Evolutionary conservation across 35 echinoderm and acorn worm species (phyloP), one percentile per base, ranked within the genome.

Genomic region (Strongylocentrotus purpuratus): DNA sequence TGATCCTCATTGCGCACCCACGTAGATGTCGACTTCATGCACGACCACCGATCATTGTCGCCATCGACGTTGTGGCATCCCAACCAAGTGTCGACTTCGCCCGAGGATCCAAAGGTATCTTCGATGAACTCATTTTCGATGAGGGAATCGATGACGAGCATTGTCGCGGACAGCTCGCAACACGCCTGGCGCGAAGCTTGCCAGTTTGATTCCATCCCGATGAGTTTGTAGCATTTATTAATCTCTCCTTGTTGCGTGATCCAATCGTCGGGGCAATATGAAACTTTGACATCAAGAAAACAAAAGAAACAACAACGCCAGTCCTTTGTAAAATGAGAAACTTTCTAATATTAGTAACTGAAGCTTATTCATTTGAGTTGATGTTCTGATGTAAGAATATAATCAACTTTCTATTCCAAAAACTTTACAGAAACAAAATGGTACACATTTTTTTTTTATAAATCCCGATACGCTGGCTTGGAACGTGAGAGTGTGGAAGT

Each of bases 61-160:
- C 32, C 17, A 15, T 89, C 87, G 87, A 45, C 20, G 28, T 33
- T 86, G 33, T 86, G 33, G 31, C 87, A 46, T 41, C 87, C 87
- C 14, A 89, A 45, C 87, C 87, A 89, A 20, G n/a, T 89, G 4
- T 46, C 31, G 32, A 45, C 9, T 2, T 46, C 9, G 12, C 17
- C 9, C 65, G 32, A 33, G n/a, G 32, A 89, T 22, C 65, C 65
- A 78, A 78, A 78, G 65, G 18, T 78, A 28, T 78, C 25, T 28
- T n/a, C 20, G 65, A 78, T 78, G 65, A 78, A 78, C 28, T n/a
- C 22, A 11, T 25, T 41, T 33, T 89, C 87, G 87, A 18, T 28
- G 87, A 5, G 15, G 33, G 87, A 89, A 33, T 89, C 87, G 87
- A 89, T 31, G 45, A 89, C 87, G 45, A 89, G 33, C 87, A 89